Base-by-base conservation (phyloP, 2,113 vertebrate species). In the Dasyprocta punctata region DNA sequence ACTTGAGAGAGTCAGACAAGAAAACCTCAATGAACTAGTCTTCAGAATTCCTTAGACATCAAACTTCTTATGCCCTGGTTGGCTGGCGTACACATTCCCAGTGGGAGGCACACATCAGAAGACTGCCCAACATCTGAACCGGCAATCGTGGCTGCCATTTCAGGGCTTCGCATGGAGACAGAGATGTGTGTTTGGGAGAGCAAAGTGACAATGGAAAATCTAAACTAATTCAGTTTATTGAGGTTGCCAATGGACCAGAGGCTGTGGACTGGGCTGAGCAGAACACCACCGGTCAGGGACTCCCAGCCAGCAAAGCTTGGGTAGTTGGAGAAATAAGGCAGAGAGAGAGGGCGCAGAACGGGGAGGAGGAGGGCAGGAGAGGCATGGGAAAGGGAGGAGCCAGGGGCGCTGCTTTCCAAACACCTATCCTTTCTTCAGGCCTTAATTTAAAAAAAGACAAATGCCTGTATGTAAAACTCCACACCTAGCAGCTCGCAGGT, bases 371-470 rank as follows among this genome's bases (percentile, higher is more conserved):
- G 3, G 60, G 65, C 30, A 86, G 47, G 67, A 38, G 26, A 49
- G 33, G 49, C n/a, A 3, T 13, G n/a, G 77, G 26, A 54, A 63
- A 22, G 33, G 61, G 67, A 75, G 89, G 75, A 58, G 54, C 77
- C 24, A 60, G 82, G 56, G 41, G 69, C 26, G n/a, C 49, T 38
- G 69, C 1, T 84, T 97, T 92, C 75, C 41, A 89, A 78, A 85
- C 95, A 28, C 75, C 38, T 44, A 49, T 94, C 73, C 71, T 89
- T 91, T 96, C 65, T 41, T 26, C 10, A 1, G 56, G 75, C 44
- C 87, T 95, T 97, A 83, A 95, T 97, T 93, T 95, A 80, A 91
- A 95, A 93, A 52, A 95, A 49, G 20, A 94, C 89, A 96, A 87
- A 92, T 3, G 17, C 90, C 69, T 85, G 11, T 38, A 65, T 60